Evolutionary conservation across 2,888 invertebrate species (phyloP).

Genomic region (Patella pellucida): DNA sequence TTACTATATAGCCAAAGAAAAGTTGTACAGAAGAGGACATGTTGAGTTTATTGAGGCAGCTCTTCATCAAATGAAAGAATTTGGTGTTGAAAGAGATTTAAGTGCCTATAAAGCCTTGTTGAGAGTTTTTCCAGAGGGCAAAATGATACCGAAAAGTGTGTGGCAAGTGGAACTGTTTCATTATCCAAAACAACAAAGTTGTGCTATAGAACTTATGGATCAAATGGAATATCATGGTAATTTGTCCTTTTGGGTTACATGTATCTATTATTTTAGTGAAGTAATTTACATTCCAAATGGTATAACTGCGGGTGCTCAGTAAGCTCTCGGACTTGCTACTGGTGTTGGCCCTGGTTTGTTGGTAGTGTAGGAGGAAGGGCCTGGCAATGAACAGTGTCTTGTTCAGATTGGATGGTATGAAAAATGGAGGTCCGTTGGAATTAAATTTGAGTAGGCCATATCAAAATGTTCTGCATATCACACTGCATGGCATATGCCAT

Average conservation of each 20-base stretch:
- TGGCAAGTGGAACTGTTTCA: constrained; percentile 92
- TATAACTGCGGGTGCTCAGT: no score
- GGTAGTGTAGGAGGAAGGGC: no score
- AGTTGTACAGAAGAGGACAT: constrained; percentile 84
- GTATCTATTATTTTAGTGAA: no score
- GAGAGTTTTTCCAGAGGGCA: constrained; percentile 89
- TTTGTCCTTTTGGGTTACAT: constrained; percentile 17
- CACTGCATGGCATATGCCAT: no score
- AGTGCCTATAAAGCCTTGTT: constrained; percentile 84
- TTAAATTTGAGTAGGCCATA: no score
- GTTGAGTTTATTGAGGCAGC: constrained; percentile 96
- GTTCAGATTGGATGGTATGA: no score
- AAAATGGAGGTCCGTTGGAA: no score
- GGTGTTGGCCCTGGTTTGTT: no score
- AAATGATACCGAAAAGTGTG: constrained; percentile 80
- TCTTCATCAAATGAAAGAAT: constrained; percentile 88
- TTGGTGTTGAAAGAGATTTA: constrained; percentile 84
- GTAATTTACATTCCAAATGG: background rate
- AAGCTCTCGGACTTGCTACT: no score
- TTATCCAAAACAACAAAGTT: constrained; percentile 95
- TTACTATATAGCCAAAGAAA: constrained; percentile 79
- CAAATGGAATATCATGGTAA: constrained; percentile 95
- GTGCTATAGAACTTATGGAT: constrained; percentile 88
- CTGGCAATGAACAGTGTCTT: no score
- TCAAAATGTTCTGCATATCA: no score